phyloP scores from a whole-genome alignment of 2,797 vertebrate genomes.

The Gymnocypris eckloni region DNA sequence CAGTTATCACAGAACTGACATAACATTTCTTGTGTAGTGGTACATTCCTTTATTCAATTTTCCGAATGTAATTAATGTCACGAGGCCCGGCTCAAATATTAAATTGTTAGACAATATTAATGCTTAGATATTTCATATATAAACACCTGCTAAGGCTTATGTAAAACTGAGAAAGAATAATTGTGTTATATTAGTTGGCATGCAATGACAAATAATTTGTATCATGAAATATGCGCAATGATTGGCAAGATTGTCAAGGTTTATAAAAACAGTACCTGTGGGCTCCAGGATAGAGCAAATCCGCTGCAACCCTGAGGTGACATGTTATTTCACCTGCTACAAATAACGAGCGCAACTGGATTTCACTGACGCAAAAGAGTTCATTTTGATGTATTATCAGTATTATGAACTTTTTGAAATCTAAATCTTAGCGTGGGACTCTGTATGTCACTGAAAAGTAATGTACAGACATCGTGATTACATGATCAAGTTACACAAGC shows the following conservation, averaged over 20 bases:
- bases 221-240: background rate
- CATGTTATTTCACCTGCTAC: constrained; percentile 1
- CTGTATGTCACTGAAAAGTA: background rate
- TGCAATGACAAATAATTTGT: background rate
- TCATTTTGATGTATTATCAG: constrained; percentile 14
- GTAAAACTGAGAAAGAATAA: background rate
- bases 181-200: background rate
- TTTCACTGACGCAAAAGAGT: constrained; percentile 1
- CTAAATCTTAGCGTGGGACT: constrained; percentile 16
- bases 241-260: background rate
- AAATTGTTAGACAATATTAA: background rate
- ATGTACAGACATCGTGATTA: background rate
- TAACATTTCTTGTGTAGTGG: background rate
- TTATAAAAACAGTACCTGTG: background rate
- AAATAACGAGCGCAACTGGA: background rate
- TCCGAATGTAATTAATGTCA: background rate
- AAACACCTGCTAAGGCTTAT: background rate
- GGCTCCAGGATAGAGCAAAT: background rate
- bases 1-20: background rate
- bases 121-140: background rate
- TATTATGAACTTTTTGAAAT: background rate
- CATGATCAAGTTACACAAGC: background rate
- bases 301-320: background rate
- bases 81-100: background rate
- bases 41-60: background rate